Percentiles rank a stretch among this genome's conserved stretches.
phyloP scores from a whole-genome alignment of 2,113 vertebrate genomes.

The Machaerirhynchus nigripectus region DNA sequence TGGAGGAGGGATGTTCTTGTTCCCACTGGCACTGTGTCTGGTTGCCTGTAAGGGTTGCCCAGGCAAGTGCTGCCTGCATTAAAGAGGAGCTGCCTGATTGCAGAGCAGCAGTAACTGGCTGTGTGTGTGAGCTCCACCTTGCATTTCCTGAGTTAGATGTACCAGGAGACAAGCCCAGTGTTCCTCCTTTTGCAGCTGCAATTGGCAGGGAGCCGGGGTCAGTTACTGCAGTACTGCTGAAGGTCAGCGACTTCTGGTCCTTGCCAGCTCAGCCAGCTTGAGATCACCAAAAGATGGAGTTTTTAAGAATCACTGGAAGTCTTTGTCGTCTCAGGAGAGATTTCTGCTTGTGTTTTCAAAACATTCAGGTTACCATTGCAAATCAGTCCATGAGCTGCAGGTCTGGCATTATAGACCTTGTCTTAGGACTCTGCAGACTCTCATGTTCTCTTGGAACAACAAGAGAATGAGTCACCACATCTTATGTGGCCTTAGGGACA shows the following conservation, averaged over 20 bases:
- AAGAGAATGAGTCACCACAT: accelerated
- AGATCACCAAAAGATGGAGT: not conserved
- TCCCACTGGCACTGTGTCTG: not conserved
- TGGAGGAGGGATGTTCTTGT: not conserved
- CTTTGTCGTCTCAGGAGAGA: not conserved
- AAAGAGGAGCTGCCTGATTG: not conserved
- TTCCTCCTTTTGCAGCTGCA: not conserved
- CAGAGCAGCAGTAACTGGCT: not conserved
- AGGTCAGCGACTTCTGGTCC: not conserved
- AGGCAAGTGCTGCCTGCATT: not conserved
- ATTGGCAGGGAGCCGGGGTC: not conserved
- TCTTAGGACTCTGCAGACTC: not conserved
- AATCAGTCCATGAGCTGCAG: not conserved
- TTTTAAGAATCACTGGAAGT: not conserved
- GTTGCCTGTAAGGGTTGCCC: not conserved
- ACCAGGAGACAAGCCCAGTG: not conserved
- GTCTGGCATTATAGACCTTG: not conserved
- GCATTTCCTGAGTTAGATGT: not conserved
- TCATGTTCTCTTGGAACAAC: not conserved
- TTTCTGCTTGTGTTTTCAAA: not conserved
- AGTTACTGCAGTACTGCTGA: not conserved
- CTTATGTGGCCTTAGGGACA: not conserved
- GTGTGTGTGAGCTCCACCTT: not conserved
- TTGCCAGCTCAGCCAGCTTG: not conserved
- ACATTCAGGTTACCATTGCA: not conserved